phyloP scores from a whole-genome alignment of 2,888 invertebrate species.

The Melolontha melolontha region DNA sequence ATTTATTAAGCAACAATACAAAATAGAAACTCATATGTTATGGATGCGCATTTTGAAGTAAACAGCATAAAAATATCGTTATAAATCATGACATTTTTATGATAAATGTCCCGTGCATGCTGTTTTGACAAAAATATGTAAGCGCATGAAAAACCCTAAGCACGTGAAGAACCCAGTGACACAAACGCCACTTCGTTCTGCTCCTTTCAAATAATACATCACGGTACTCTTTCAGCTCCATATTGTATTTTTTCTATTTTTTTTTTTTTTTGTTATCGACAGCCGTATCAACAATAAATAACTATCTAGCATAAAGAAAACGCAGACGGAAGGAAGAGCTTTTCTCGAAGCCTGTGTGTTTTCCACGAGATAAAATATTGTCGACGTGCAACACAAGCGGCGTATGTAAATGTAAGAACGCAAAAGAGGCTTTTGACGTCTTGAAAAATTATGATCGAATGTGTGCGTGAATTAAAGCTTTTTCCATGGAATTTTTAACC shows the following conservation, averaged over 20 bases:
- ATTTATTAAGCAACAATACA: too few relatives aligned
- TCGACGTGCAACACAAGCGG: background rate
- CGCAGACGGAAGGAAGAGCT: conserved; percentile 1
- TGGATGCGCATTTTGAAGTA: conserved; percentile 15
- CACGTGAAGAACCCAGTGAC: background rate
- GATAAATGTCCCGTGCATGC: conserved; percentile 16
- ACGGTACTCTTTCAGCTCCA: background rate
- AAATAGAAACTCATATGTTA: background rate
- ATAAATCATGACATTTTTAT: conserved; percentile 25
- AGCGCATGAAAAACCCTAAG: conserved; percentile 4
- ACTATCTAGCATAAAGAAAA: conserved; percentile 8
- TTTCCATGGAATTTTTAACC: conserved; percentile 3
- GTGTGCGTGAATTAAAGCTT: conserved; percentile 1
- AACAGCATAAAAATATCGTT: conserved; percentile 28
- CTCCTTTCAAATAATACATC: conserved; percentile 11
- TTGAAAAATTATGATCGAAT: conserved; percentile 18
- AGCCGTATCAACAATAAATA: conserved; percentile 24
- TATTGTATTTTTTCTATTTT: background rate
- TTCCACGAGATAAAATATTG: background rate
- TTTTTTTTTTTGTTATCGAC: conserved; percentile 19
- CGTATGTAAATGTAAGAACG: conserved; percentile 11
- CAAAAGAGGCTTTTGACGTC: conserved; percentile 14
- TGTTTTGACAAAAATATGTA: conserved; percentile 11
- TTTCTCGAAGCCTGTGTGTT: background rate
- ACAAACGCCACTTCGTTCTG: conserved; percentile 4